These are phyloP conservation scores for Anoplius nigerrimus DNA, from an alignment of 2,888 invertebrate species.

Conservation along the genomic window DNA sequence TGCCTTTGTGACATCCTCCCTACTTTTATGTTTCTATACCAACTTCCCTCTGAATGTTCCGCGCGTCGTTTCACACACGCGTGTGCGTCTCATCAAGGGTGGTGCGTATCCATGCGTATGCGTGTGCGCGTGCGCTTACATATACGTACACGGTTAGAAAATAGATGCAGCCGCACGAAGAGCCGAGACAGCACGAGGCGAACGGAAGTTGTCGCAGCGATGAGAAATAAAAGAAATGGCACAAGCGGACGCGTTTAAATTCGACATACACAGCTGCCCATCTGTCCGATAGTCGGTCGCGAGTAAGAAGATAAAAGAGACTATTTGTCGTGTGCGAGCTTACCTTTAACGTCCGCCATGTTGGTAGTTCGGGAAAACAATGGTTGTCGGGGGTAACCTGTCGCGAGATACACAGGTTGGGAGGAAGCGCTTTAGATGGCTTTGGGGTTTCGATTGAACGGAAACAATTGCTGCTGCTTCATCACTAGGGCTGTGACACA, in stretches of 20 bases:
- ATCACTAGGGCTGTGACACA: not conserved
- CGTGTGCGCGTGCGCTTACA: not conserved
- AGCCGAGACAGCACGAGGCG: not conserved
- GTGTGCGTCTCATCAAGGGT: no score
- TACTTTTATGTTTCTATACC: no score
- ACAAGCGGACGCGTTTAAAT: no score
- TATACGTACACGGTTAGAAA: not conserved
- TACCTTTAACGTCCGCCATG: constrained; percentile 71
- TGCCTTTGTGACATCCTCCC: no score
- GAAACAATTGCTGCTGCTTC: no score
- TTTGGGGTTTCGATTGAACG: constrained; percentile 13
- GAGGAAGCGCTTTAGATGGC: not conserved
- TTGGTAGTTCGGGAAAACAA: constrained; percentile 63
- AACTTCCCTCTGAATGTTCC: no score
- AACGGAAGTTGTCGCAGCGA: not conserved
- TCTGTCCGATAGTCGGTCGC: constrained; percentile 9
- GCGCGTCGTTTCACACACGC: no score
- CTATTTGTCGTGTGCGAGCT: constrained; percentile 60
- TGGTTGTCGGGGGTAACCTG: constrained; percentile 63
- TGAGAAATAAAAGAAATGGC: not conserved
- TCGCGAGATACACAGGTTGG: constrained; percentile 18
- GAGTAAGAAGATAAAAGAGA: constrained; percentile 28
- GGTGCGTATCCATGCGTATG: no score
- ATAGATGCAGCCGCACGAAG: not conserved
- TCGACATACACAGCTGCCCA: no score